Base-by-base conservation (phyloP, 2,888 invertebrate species). In the Platycheirus rosarum region DNA sequence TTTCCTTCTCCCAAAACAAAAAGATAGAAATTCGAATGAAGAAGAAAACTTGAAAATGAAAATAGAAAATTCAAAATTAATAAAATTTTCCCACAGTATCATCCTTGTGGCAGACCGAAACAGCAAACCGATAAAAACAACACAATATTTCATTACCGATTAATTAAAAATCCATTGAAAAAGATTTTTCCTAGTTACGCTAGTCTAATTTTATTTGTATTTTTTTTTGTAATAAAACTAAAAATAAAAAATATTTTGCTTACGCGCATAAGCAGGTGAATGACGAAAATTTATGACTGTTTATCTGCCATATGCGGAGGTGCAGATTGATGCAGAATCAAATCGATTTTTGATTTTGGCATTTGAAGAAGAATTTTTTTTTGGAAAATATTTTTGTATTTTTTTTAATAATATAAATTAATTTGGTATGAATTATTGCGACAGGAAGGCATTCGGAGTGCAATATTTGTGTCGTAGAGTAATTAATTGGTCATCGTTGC, bases 401-500 rank as follows among this genome's bases (percentile, higher is more conserved):
- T 48, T 62, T 29, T 16, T 53, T 16, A 37, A 20, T 48, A 57
- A 49, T 69, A 69, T 63, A 74, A 69, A 63, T 79, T 55, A 48
- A 23, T 57, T 53, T 11, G 16, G 26, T 77, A 14, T 62, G 66
- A 75, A 57, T 65, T 70, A 70, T 53, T 68, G 20, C 40, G 46
- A 70, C 70, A 44, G 13, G 20, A 16, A 14, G 42, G 23, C 26
- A 46, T 60, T 42, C 53, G 44, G 26, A 73, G 37, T 40, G 62
- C 44, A 48, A 62, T 60, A 44, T 60, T 44, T 75, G 62, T 71
- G 70, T 76, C 62, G 32, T 16, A 26, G 48, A 51, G 16, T 49
- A 55, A 76, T 66, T 68, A 73, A 80, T 75, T 80, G 65, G 65
- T 75, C 65, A 76, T 82, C 26, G 8, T 71, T 63, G 57, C 7